phyloP scores from a whole-genome alignment of 2,113 vertebrate genomes.

The Sphyrna mokarran region DNA sequence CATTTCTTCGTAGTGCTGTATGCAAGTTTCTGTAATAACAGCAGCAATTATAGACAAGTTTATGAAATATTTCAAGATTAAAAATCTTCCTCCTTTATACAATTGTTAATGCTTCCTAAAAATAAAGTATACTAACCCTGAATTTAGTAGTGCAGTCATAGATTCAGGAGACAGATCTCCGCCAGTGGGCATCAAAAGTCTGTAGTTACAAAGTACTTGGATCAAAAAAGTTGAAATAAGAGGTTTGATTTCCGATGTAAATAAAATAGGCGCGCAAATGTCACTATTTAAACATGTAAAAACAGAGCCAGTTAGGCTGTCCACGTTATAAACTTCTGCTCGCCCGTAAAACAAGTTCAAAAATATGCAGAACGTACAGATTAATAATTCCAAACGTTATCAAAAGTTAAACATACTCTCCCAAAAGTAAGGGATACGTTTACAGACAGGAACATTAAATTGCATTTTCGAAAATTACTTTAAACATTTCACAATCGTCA shows the following conservation, averaged over 20 bases:
- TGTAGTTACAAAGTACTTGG: conserved; percentile 15
- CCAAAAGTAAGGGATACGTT: background rate
- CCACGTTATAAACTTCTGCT: background rate
- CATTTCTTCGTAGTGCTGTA: background rate
- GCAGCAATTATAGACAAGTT: background rate
- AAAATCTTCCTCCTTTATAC: background rate
- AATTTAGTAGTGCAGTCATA: background rate
- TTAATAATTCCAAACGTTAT: background rate
- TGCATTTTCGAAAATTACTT: background rate
- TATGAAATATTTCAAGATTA: background rate
- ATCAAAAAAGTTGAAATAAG: background rate
- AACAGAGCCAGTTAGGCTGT: background rate
- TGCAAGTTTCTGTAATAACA: background rate
- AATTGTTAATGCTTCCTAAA: conserved; percentile 4
- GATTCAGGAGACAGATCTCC: conserved; percentile 11
- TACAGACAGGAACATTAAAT: background rate
- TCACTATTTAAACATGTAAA: background rate
- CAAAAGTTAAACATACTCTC: background rate
- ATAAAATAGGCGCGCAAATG: background rate
- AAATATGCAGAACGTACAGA: background rate
- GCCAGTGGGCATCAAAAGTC: conserved; percentile 14
- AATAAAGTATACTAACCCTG: conserved; percentile 25
- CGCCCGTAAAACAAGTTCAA: background rate
- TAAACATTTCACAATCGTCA: background rate
- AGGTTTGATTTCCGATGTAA: background rate